phyloP scores from a whole-genome alignment of 2,113 vertebrate species.

The Perca fluviatilis region DNA sequence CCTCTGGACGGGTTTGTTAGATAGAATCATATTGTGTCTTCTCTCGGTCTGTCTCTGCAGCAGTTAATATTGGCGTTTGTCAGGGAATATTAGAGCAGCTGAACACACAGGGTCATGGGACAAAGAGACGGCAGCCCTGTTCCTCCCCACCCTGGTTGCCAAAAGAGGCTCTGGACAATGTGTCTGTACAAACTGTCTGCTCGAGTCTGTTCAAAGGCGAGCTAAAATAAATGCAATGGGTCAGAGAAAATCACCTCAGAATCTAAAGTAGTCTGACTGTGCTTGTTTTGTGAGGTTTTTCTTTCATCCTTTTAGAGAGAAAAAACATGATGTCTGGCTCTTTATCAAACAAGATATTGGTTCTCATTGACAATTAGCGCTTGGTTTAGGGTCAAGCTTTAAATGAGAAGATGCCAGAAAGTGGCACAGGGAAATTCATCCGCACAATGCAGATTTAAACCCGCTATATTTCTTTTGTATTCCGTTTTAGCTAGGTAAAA shows the following conservation, averaged over 20 bases:
- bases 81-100: conserved; percentile 50
- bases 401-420: background rate
- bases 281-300: background rate
- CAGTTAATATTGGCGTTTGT: conserved; percentile 57
- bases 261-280: background rate
- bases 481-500: background rate
- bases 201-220: conserved; percentile 44
- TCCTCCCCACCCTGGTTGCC: conserved; percentile 31
- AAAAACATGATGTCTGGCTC: background rate
- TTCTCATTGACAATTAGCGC: background rate
- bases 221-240: conserved; percentile 30
- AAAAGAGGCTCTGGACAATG: conserved; percentile 51
- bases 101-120: conserved; percentile 53
- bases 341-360: background rate
- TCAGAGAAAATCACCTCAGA: conserved; percentile 13
- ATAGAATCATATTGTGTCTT: conserved; percentile 14
- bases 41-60: conserved; percentile 30
- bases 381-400: background rate
- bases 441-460: background rate
- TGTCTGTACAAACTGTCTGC: conserved; percentile 72
- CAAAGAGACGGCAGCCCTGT: conserved; percentile 28
- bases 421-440: background rate
- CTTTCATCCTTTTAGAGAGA: background rate
- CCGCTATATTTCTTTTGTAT: background rate
- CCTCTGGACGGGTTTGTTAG: conserved; percentile 29